phyloP scores from a whole-genome alignment of 2,888 invertebrate genomes.

The Eupithecia exiguata region DNA sequence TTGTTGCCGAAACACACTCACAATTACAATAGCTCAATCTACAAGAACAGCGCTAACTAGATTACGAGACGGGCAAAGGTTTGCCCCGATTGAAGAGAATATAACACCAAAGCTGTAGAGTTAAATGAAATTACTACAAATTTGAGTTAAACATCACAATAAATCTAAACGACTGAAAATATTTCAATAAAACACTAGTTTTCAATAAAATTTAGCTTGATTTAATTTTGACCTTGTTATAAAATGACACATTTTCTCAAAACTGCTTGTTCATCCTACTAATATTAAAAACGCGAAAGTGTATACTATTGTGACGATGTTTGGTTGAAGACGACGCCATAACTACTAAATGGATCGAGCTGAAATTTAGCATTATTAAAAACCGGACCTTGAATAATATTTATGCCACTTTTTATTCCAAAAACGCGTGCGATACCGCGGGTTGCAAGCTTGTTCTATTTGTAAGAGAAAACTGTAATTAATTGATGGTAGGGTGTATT shows the following conservation, averaged over 20 bases:
- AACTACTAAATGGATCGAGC: too few relatives aligned
- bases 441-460: too few relatives aligned
- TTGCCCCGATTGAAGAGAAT: conserved; percentile 24
- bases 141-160: background rate
- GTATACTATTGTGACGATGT: too few relatives aligned
- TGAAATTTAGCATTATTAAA: too few relatives aligned
- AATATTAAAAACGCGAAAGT: too few relatives aligned
- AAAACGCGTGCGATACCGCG: too few relatives aligned
- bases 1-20: conserved; percentile 46
- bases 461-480: too few relatives aligned
- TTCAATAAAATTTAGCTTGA: too few relatives aligned
- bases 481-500: background rate
- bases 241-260: background rate
- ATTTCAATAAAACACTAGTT: background rate
- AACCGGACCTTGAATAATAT: too few relatives aligned
- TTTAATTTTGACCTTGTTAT: background rate
- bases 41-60: conserved; percentile 71
- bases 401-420: too few relatives aligned
- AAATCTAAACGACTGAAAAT: background rate
- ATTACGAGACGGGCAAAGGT: conserved; percentile 58
- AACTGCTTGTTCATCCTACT: too few relatives aligned
- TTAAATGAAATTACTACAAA: background rate
- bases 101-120: background rate
- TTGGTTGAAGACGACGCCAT: too few relatives aligned
- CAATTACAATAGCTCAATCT: conserved; percentile 78